Conservation (phyloP, 2,888 invertebrate species). For the Ornithoptera priamus region DNA sequence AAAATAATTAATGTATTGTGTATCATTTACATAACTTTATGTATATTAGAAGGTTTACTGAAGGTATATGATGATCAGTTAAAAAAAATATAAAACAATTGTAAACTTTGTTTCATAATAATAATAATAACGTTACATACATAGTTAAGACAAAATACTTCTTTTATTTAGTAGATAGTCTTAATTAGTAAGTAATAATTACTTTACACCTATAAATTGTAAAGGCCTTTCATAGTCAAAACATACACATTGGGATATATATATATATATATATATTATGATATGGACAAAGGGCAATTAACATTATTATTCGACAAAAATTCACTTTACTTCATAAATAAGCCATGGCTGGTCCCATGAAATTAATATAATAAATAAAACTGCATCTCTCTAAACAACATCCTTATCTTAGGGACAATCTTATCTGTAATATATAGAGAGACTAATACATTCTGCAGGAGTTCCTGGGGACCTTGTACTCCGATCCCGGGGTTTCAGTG, state of each 20-base stretch:
- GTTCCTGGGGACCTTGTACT: too few species aligned
- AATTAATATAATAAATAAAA: background rate
- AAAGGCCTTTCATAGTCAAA: too few species aligned
- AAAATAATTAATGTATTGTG: background rate
- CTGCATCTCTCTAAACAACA: too few species aligned
- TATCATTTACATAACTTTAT: background rate
- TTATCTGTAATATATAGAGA: too few species aligned
- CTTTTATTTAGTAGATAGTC: too few species aligned
- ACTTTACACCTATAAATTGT: background rate
- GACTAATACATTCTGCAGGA: too few species aligned
- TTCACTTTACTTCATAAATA: background rate
- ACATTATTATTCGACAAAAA: background rate
- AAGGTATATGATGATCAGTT: background rate
- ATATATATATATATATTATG: too few species aligned
- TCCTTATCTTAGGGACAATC: too few species aligned
- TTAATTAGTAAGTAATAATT: background rate
- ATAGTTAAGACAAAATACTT: background rate
- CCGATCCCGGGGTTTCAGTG: too few species aligned
- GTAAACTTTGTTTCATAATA: background rate
- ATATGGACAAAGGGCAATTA: too few species aligned
- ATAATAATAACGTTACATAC: background rate
- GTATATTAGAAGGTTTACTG: background rate
- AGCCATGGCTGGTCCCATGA: background rate
- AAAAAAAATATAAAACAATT: background rate
- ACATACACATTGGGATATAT: too few species aligned